phyloP scores from a whole-genome alignment of 2,797 vertebrate genomes.

The Nannoperca obscura region DNA sequence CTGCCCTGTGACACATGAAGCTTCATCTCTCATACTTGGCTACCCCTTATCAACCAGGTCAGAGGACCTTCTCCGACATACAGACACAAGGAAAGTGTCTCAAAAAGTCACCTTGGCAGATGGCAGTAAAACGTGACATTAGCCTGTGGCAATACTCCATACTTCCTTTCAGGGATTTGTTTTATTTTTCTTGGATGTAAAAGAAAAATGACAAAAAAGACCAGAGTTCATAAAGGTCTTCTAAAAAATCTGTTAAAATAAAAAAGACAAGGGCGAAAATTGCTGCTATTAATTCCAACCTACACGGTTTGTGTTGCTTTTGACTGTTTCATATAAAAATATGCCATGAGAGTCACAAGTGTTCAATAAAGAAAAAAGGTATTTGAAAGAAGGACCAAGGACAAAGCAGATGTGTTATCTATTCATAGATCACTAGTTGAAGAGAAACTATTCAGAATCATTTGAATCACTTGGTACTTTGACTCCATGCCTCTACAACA shows the following conservation, averaged over 20 bases:
- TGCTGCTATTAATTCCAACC: conserved; percentile 42
- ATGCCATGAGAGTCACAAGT: conserved; percentile 18
- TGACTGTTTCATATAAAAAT: conserved; percentile 36
- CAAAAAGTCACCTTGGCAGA: conserved; percentile 79
- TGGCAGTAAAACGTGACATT: conserved; percentile 59
- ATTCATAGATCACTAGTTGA: conserved; percentile 41
- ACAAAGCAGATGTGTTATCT: conserved; percentile 48
- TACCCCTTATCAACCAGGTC: conserved; percentile 77
- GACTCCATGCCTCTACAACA: conserved; percentile 26
- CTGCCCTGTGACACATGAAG: conserved; percentile 75
- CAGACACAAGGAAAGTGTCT: conserved; percentile 55
- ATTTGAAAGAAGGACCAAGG: conserved; percentile 55
- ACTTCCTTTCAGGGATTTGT: conserved; percentile 20
- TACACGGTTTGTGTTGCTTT: conserved; percentile 33
- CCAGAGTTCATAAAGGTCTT: conserved; percentile 40
- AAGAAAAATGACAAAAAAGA: conserved; percentile 49
- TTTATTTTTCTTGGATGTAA: conserved; percentile 39
- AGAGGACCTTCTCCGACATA: conserved; percentile 73
- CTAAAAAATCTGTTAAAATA: conserved; percentile 37
- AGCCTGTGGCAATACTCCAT: conserved; percentile 5
- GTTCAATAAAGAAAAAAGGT: conserved; percentile 37
- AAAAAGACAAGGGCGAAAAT: conserved; percentile 37
- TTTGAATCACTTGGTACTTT: conserved; percentile 48
- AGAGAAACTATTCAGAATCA: conserved; percentile 55
- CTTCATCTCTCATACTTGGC: conserved; percentile 78